A percentile compares a stretch with the other conserved stretches of the same genome.
Conservation (phyloP, 2,888 invertebrate species). For the Tinea pellionella region DNA sequence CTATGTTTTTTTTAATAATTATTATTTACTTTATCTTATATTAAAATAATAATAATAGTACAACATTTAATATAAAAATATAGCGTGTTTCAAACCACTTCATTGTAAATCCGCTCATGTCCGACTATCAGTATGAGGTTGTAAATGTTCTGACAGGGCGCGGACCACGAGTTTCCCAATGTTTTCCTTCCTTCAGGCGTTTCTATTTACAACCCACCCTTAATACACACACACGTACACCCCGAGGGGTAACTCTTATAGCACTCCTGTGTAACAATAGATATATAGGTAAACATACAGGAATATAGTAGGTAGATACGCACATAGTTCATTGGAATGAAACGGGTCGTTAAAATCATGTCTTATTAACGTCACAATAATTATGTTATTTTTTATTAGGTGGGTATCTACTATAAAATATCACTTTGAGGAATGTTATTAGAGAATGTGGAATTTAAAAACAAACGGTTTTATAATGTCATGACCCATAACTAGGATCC, state of each 20-base stretch:
- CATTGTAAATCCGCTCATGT: slow-evolving; percentile 10
- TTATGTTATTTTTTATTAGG: neutral
- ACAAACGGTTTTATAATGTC: neutral
- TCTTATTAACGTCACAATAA: slow-evolving; percentile 1
- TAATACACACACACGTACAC: neutral
- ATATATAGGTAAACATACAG: neutral
- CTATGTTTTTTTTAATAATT: no score
- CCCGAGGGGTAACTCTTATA: neutral
- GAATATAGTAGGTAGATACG: neutral
- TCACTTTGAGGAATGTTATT: neutral
- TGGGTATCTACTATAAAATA: slow-evolving; percentile 3
- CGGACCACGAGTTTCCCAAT: neutral
- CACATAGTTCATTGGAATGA: neutral
- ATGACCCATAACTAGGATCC: no score
- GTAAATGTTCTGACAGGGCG: slow-evolving; percentile 5
- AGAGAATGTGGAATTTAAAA: neutral
- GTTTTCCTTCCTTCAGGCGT: slow-evolving; percentile 12
- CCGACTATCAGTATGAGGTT: slow-evolving; percentile 6
- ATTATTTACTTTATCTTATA: no score
- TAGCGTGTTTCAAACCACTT: slow-evolving; percentile 10
- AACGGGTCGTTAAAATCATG: slow-evolving; percentile 4
- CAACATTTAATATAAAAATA: neutral
- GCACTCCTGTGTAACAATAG: neutral
- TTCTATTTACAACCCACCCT: slow-evolving; percentile 8
- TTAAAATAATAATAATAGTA: no score